phyloP scores from a whole-genome alignment of 2,113 vertebrate genomes.

The Alces alces region DNA sequence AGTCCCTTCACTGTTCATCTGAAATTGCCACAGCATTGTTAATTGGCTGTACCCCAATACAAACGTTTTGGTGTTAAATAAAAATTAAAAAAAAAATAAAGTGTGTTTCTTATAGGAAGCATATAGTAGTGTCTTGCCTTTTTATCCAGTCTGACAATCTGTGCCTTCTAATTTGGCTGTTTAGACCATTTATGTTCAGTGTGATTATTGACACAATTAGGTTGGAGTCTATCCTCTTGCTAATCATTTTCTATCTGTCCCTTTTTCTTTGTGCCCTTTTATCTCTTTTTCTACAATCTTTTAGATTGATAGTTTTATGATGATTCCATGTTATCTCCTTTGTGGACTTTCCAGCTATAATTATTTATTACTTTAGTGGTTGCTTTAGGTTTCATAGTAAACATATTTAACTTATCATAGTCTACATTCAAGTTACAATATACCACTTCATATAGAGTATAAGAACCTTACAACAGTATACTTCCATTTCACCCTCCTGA shows the following conservation, averaged over 20 bases:
- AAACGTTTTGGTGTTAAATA: not conserved
- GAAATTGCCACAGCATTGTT: not conserved
- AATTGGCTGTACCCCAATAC: not conserved
- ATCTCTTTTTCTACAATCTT: not conserved
- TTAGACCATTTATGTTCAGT: not conserved
- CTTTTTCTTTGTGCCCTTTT: not conserved
- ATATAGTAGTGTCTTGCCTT: not conserved
- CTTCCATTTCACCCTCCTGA: not conserved
- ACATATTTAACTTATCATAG: not conserved
- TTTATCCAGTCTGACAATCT: not conserved
- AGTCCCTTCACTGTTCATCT: not conserved
- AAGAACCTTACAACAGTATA: not conserved
- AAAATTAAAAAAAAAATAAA: not conserved
- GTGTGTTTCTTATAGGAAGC: not conserved
- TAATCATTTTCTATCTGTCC: not conserved
- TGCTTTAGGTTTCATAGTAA: not conserved
- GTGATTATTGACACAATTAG: not conserved
- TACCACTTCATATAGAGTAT: not conserved
- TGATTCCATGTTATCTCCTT: not conserved
- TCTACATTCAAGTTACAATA: not conserved
- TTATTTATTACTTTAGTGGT: not conserved
- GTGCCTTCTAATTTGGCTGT: not conserved
- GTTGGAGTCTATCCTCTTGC: not conserved
- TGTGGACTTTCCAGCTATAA: not conserved
- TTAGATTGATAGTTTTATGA: not conserved